These are phyloP conservation scores for Echinometra lucunter DNA, from an alignment of 53 echinoderm and acorn worm species.

Conservation along the genomic window DNA sequence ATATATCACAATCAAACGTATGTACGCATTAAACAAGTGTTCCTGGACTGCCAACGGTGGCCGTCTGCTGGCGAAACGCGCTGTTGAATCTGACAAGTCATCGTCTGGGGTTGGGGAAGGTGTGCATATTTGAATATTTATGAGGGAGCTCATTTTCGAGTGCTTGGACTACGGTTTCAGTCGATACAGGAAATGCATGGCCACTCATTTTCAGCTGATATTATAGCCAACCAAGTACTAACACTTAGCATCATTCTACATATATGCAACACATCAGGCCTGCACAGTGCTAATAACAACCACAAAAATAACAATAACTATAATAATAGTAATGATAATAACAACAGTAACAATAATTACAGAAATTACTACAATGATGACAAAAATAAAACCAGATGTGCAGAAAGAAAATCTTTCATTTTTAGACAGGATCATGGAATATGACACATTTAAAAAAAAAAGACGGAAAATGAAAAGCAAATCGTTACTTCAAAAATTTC, in stretches of 20 bases:
- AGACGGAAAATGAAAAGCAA: no score
- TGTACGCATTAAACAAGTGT: constrained; percentile 35
- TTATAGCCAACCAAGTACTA: not conserved
- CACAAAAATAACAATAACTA: no score
- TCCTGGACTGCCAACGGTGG: not conserved
- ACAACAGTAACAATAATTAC: no score
- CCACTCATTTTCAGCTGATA: not conserved
- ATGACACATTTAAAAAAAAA: no score
- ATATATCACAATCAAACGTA: not conserved
- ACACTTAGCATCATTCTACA: not conserved
- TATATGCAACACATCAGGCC: no score
- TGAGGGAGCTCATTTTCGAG: not conserved
- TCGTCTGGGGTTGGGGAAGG: constrained; percentile 8
- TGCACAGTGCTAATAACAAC: no score
- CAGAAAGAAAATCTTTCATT: no score
- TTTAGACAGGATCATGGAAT: no score
- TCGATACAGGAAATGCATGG: constrained; percentile 42
- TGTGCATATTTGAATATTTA: constrained; percentile 56
- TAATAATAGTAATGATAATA: no score
- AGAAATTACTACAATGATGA: not conserved
- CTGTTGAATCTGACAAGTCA: constrained; percentile 44
- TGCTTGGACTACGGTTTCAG: constrained; percentile 40
- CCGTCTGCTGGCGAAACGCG: not conserved
- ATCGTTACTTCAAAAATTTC: no score
- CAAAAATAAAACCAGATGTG: not conserved